Base-by-base conservation (phyloP, 1,140 invertebrate genomes). In the Drosophila setifemur region DNA sequence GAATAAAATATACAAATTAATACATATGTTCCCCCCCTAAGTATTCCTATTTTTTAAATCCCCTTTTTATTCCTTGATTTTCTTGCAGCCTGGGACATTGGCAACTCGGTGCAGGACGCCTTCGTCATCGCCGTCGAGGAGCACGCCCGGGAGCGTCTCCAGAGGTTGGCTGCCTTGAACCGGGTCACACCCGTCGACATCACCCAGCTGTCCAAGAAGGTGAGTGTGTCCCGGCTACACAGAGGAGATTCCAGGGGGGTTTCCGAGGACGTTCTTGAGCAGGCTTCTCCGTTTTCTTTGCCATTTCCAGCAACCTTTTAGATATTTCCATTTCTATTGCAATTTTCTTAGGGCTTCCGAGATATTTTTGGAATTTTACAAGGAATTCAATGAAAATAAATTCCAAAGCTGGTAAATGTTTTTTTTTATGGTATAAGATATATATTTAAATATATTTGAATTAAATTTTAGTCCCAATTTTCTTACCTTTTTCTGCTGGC, bases 81-180 rank as follows among this genome's bases (percentile, higher is more conserved):
- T 8, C 26, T 92, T 94, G 70, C 93, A 98, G 97, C 96, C 90
- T 94, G 96, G 92, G 96, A 97, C 91, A 93, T 96, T 90, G 95
- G 95, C 48, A 90, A 96, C 91, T 96, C 96, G 90, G 96, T 99
- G 74, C 96, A 97, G 91, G 97, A 98, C 95, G 97, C 97, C 48
- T 99, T 98, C 93, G 96, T 98, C 91, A 98, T 99, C 91, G 97
- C 97, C 44, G 97, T 98, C 78, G 97, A 98, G 92, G 96, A 98
- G 92, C 95, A 96, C 92, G 96, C 95, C 66, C 92, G 96, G 78
- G 96, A 98, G 92, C 93, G 97, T 81, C 92, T 99, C 89, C 96
- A 98, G 92, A 93, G 95, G 78, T 93, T 98, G 73, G 96, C 97
- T 40, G 95, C 96, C 57, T 94, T 97, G 91, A 96, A 97, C 91